Evolutionary conservation across 2,888 invertebrate species (phyloP).

Genomic region (Agonopterix alstromeriana): DNA sequence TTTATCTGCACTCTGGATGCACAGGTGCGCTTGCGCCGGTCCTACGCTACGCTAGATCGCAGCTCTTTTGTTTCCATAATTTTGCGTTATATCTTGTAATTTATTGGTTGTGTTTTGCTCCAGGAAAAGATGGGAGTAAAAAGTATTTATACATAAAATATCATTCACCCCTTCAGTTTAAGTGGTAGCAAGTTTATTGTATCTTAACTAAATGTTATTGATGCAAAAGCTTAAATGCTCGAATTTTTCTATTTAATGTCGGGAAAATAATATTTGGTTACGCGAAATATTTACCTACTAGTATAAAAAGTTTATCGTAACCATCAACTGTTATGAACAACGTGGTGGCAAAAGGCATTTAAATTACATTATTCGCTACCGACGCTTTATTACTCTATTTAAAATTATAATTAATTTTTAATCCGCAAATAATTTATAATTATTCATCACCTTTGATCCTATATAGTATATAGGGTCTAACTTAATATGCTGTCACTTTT

Average conservation of each 20-base stretch:
- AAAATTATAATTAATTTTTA: constrained; percentile 19
- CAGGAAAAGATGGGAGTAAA: background rate
- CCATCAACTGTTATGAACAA: constrained; percentile 14
- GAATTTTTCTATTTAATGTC: constrained; percentile 10
- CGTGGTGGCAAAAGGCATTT: constrained; percentile 19
- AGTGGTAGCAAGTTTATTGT: background rate
- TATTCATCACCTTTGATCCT: no score
- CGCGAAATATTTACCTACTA: constrained; percentile 12
- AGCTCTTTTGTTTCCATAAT: constrained; percentile 34
- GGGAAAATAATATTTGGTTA: constrained; percentile 13
- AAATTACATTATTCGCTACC: constrained; percentile 18
- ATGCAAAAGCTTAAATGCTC: constrained; percentile 6
- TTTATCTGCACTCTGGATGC: constrained; percentile 10
- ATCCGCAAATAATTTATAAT: no score
- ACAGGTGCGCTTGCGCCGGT: constrained; percentile 24
- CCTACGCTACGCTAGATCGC: constrained; percentile 4
- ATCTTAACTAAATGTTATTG: no score
- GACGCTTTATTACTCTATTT: constrained; percentile 22
- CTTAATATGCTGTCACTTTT: no score
- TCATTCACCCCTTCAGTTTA: no score
- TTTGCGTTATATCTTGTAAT: constrained; percentile 30
- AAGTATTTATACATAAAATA: no score
- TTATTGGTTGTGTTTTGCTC: constrained; percentile 14
- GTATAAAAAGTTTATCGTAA: constrained; percentile 22
- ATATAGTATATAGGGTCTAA: no score